Evolutionary conservation across 2,888 invertebrate genomes (phyloP).

Genomic region (Pseudococcus jackbeardsleyi): DNA sequence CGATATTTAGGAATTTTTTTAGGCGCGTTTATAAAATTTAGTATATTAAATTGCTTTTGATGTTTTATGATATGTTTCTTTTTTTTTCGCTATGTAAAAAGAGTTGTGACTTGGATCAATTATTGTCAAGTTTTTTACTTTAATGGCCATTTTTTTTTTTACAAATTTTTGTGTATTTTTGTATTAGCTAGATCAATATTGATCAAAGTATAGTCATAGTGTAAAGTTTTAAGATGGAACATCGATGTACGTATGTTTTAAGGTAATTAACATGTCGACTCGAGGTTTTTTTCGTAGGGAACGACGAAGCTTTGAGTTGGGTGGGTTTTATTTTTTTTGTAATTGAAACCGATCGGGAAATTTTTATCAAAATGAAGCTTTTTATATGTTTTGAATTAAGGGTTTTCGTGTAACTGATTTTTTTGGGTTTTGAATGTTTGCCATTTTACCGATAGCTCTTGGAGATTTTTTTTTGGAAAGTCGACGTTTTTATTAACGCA

Average conservation of each 20-base stretch:
- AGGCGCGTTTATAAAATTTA: conserved; percentile 10
- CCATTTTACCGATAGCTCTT: conserved; percentile 16
- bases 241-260: conserved; percentile 31
- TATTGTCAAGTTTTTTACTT: conserved; percentile 50
- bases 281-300: background rate
- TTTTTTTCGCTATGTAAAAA: conserved; percentile 41
- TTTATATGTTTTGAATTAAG: conserved; percentile 41
- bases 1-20: conserved; percentile 27
- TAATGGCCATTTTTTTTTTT: conserved; percentile 52
- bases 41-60: conserved; percentile 36
- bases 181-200: conserved; percentile 38
- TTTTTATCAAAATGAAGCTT: conserved; percentile 18
- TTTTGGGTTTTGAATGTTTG: conserved; percentile 29
- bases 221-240: conserved; percentile 38
- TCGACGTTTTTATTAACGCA: conserved; percentile 51
- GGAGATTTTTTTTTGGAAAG: conserved; percentile 18
- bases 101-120: conserved; percentile 53
- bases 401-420: conserved; percentile 42
- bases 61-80: conserved; percentile 27
- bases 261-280: conserved; percentile 42
- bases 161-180: conserved; percentile 51
- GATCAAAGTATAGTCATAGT: conserved; percentile 54
- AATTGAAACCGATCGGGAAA: background rate
- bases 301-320: background rate
- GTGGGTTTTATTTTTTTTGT: too few species aligned